phyloP scores from a whole-genome alignment of 2,113 vertebrate genomes.

The Copsychus sechellarum region DNA sequence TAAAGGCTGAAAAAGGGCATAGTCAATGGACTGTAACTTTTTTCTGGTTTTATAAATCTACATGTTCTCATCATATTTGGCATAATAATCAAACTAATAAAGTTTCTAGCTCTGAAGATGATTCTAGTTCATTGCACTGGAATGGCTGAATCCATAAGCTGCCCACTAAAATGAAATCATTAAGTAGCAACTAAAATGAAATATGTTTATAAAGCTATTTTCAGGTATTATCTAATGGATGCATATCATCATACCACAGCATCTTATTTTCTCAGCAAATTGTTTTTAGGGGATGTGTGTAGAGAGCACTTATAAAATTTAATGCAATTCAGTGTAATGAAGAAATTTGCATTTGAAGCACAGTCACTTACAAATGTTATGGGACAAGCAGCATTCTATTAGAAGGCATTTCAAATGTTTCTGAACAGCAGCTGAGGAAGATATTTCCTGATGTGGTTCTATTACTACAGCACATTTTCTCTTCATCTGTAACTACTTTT shows the following conservation, averaged over 20 bases:
- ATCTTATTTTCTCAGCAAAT: conserved; percentile 71
- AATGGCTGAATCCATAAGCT: conserved; percentile 59
- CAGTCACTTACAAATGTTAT: conserved; percentile 65
- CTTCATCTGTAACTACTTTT: conserved; percentile 71
- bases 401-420: conserved; percentile 62
- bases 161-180: conserved; percentile 57
- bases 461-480: conserved; percentile 64
- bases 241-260: conserved; percentile 30
- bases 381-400: conserved; percentile 62
- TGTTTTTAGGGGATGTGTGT: conserved; percentile 65
- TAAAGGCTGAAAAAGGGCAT: conserved; percentile 9
- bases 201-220: conserved; percentile 65
- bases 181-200: conserved; percentile 70
- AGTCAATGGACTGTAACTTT: conserved; percentile 32
- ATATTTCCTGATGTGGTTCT: conserved; percentile 66
- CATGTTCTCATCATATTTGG: conserved; percentile 27
- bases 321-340: conserved; percentile 73
- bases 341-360: conserved; percentile 74
- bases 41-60: conserved; percentile 54
- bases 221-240: conserved; percentile 66
- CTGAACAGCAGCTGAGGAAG: conserved; percentile 60
- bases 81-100: conserved; percentile 71
- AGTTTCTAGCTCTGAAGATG: conserved; percentile 44
- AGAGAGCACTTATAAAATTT: conserved; percentile 63
- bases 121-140: conserved; percentile 33